Percentiles rank a stretch among this genome's conserved stretches.
Conservation (phyloP, 2,113 vertebrate species). For the Gobio gobio region DNA sequence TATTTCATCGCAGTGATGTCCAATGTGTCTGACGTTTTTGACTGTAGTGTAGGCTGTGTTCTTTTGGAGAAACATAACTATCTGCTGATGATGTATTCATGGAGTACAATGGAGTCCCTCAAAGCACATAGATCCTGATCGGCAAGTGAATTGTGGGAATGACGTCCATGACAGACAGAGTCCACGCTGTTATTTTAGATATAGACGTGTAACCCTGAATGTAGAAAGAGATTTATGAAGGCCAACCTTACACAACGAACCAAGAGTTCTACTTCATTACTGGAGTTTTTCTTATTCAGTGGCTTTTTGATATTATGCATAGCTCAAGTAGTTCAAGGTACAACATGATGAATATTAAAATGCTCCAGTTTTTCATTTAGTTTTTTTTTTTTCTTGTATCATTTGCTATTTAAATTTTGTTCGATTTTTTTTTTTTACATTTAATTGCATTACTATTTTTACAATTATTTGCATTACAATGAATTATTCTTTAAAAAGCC, state of each 20-base stretch:
- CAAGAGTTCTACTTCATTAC: neutral
- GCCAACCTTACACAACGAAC: neutral
- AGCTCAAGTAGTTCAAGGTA: neutral
- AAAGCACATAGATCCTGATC: neutral
- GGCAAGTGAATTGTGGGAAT: slow-evolving; percentile 9
- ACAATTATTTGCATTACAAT: neutral
- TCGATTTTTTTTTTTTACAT: neutral
- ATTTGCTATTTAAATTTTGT: neutral
- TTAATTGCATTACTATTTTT: neutral
- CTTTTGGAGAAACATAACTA: slow-evolving; percentile 19
- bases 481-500: slow-evolving; percentile 9
- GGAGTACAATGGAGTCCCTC: neutral
- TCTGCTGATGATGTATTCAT: slow-evolving; percentile 15
- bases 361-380: neutral
- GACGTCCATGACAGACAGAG: neutral
- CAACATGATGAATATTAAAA: slow-evolving; percentile 1
- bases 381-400: neutral
- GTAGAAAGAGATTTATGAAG: slow-evolving; percentile 17
- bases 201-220: slow-evolving; percentile 6
- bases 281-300: neutral
- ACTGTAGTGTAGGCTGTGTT: slow-evolving; percentile 34
- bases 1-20: slow-evolving; percentile 47
- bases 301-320: neutral
- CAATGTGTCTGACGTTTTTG: slow-evolving; percentile 38
- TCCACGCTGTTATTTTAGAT: slow-evolving; percentile 14